Conservation (phyloP, 2,888 invertebrate species). For the Himalopsyche anomala region DNA sequence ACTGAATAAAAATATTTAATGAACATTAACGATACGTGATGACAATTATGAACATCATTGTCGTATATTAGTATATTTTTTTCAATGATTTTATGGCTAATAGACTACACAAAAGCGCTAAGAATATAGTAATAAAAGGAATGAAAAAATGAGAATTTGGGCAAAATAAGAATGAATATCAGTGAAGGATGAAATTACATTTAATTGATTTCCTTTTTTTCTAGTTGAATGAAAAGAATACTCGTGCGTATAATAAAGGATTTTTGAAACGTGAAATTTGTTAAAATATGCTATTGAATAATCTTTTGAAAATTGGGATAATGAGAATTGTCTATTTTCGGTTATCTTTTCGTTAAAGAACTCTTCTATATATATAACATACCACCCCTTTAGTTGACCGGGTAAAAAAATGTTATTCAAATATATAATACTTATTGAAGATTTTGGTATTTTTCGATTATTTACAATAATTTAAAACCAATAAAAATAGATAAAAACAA, state of each 20-base stretch:
- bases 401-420: too few species aligned
- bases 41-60: neutral
- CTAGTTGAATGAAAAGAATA: neutral
- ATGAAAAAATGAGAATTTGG: neutral
- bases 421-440: too few species aligned
- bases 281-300: too few species aligned
- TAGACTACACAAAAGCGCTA: neutral
- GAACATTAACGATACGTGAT: too few species aligned
- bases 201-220: conserved; percentile 8
- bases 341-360: too few species aligned
- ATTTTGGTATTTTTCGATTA: too few species aligned
- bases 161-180: neutral
- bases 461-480: too few species aligned
- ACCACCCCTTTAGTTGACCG: too few species aligned
- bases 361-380: too few species aligned
- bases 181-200: neutral
- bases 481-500: too few species aligned
- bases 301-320: too few species aligned
- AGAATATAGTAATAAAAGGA: neutral
- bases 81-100: neutral
- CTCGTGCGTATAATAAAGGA: neutral
- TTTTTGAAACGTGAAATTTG: neutral
- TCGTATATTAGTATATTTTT: neutral
- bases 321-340: too few species aligned
- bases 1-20: neutral